Percentiles rank a stretch among this genome's conserved stretches.
Conservation (phyloP, 2,888 invertebrate genomes). For the Dione juno region DNA sequence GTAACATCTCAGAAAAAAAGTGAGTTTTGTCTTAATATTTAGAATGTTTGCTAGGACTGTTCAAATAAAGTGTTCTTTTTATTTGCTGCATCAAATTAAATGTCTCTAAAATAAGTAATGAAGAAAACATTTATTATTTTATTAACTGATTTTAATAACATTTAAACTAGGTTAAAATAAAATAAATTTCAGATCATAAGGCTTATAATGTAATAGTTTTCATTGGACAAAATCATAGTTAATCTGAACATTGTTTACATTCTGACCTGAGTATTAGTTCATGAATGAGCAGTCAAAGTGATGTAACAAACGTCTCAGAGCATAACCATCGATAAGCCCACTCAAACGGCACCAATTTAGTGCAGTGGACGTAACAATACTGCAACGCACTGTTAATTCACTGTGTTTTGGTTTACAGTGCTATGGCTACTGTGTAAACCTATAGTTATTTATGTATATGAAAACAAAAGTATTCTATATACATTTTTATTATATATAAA, state of each 20-base stretch:
- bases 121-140: too few species aligned
- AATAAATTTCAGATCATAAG: too few species aligned
- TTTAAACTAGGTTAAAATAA: too few species aligned
- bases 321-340: slow-evolving; percentile 43
- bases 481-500: not conserved
- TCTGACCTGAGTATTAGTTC: slow-evolving; percentile 45
- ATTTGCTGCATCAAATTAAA: too few species aligned
- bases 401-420: not conserved
- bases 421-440: not conserved
- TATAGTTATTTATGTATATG: not conserved
- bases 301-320: slow-evolving; percentile 44
- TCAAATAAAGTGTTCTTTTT: too few species aligned
- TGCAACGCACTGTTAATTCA: slow-evolving; percentile 23
- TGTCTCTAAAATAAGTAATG: too few species aligned
- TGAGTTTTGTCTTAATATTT: too few species aligned
- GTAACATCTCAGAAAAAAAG: too few species aligned
- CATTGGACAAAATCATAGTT: slow-evolving; percentile 19
- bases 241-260: slow-evolving; percentile 31
- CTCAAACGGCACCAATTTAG: slow-evolving; percentile 43
- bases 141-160: too few species aligned
- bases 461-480: not conserved
- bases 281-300: slow-evolving; percentile 58
- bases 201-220: not conserved
- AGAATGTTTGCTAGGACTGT: too few species aligned
- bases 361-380: slow-evolving; percentile 38